phyloP scores from a whole-genome alignment of 2,888 invertebrate genomes.

The Hyposoter dolosus region DNA sequence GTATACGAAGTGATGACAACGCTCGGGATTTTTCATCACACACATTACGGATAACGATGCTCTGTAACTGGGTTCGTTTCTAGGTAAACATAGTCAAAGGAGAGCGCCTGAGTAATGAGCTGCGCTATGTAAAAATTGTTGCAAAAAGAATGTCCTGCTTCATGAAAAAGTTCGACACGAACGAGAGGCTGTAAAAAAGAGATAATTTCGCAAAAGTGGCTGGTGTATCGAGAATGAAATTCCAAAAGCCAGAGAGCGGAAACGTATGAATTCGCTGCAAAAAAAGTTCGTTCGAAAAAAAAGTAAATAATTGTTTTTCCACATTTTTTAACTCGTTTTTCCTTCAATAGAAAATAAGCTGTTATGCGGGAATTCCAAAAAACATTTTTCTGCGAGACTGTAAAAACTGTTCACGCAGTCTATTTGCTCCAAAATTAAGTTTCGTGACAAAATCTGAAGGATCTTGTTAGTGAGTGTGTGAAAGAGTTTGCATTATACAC shows the following conservation, averaged over 20 bases:
- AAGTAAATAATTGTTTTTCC: background rate
- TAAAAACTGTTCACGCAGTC: background rate
- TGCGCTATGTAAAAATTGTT: background rate
- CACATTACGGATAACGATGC: conserved; percentile 25
- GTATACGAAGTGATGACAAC: background rate
- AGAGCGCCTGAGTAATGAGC: background rate
- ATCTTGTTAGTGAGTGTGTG: background rate
- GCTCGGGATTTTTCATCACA: conserved; percentile 26
- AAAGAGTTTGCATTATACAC: conserved; percentile 8
- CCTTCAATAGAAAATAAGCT: too few relatives aligned
- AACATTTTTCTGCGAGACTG: background rate
- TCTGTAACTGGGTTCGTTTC: background rate
- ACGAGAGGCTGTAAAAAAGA: background rate
- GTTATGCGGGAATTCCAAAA: background rate
- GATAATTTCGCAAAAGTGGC: background rate
- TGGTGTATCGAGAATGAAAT: background rate
- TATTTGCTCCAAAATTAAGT: background rate
- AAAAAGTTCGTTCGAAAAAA: background rate
- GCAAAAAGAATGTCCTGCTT: background rate
- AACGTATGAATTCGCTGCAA: background rate
- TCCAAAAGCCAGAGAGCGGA: background rate
- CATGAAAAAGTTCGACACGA: background rate
- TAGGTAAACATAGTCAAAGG: background rate
- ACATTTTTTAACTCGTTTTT: too few relatives aligned
- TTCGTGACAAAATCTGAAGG: background rate